Percentiles rank a stretch among this genome's conserved stretches.
phyloP scores from a whole-genome alignment of 2,888 invertebrate genomes.

The Andrena camellia region DNA sequence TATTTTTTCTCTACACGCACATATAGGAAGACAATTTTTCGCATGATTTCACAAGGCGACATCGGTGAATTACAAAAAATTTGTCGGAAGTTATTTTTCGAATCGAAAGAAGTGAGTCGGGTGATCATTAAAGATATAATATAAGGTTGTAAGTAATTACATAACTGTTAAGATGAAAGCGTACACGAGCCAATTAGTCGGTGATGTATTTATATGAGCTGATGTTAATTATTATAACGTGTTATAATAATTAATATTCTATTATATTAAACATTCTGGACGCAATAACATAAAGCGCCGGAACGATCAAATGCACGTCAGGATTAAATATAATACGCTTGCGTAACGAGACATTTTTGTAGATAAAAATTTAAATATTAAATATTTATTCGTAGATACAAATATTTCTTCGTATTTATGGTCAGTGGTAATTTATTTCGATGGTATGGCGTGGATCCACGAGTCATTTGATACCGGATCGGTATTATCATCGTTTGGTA shows the following conservation, averaged over 20 bases:
- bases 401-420: conserved; percentile 65
- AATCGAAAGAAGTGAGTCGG: conserved; percentile 12
- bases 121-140: conserved; percentile 11
- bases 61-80: conserved; percentile 2
- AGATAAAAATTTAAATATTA: conserved; percentile 74
- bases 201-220: conserved; percentile 35
- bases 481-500: conserved; percentile 79
- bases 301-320: conserved; percentile 10
- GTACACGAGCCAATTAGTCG: conserved; percentile 30
- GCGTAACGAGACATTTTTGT: conserved; percentile 70
- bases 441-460: conserved; percentile 20
- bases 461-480: conserved; percentile 59
- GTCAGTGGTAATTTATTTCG: conserved; percentile 57
- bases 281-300: conserved; percentile 8
- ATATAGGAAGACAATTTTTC: conserved; percentile 11
- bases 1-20: conserved; percentile 48
- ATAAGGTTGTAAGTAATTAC: conserved; percentile 49
- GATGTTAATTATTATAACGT: conserved; percentile 48
- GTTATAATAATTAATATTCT: conserved; percentile 35
- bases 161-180: conserved; percentile 26
- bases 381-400: conserved; percentile 77
- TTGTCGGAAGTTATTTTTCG: conserved; percentile 26
- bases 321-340: conserved; percentile 28
- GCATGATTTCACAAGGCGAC: neutral
- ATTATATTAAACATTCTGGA: neutral